Conservation (phyloP, 2,113 vertebrate genomes). For the Emydocephalus ijimae region DNA sequence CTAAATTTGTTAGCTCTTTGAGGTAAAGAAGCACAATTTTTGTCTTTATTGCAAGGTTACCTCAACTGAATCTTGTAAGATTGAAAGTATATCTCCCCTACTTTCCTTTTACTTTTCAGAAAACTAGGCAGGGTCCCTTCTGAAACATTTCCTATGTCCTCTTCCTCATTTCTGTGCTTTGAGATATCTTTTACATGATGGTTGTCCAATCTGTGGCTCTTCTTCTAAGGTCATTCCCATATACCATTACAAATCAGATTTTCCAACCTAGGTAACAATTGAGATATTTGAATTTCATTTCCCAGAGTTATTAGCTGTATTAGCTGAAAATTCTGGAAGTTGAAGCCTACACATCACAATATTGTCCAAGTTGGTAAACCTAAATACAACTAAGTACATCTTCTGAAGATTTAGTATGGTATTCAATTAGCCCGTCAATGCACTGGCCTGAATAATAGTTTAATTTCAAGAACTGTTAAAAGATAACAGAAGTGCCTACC, state of each 20-base stretch:
- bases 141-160: not conserved
- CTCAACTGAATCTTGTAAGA: not conserved
- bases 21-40: not conserved
- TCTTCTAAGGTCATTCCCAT: not conserved
- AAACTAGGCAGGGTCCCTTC: not conserved
- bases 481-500: not conserved
- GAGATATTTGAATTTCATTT: not conserved
- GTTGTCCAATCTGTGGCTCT: not conserved
- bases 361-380: not conserved
- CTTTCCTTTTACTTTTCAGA: not conserved
- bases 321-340: not conserved
- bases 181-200: not conserved
- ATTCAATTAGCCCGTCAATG: not conserved
- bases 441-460: not conserved
- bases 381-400: not conserved
- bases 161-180: not conserved
- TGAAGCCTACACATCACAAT: not conserved
- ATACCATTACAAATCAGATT: no score
- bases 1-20: not conserved
- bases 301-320: not conserved
- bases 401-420: not conserved
- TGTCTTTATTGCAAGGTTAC: not conserved
- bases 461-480: not conserved
- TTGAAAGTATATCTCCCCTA: not conserved
- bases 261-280: no score